These are phyloP conservation scores for Cephalopterus ornatus DNA, from an alignment of 2,113 vertebrate genomes.

Conservation along the genomic window DNA sequence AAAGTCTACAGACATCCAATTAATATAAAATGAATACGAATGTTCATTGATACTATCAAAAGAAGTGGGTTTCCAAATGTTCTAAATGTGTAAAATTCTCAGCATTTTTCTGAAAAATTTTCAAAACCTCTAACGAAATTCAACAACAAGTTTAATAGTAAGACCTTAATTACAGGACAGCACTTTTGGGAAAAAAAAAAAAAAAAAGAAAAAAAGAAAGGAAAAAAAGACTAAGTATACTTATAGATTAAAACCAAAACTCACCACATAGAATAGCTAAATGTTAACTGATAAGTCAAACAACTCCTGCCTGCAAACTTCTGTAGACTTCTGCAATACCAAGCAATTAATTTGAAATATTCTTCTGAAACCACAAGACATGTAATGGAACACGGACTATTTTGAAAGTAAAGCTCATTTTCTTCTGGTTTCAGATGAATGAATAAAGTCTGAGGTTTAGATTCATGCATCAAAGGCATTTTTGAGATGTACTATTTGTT, in stretches of 20 bases:
- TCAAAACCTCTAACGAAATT: not conserved
- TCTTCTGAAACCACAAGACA: not conserved
- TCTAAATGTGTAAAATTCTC: not conserved
- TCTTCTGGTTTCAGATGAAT: not conserved
- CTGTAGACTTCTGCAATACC: not conserved
- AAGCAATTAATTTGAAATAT: not conserved
- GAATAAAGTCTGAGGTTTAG: not conserved
- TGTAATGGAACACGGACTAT: not conserved
- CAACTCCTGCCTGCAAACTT: not conserved
- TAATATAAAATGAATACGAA: not conserved
- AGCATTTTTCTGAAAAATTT: not conserved
- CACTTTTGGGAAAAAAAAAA: not conserved
- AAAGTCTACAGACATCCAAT: not conserved
- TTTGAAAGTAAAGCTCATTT: not conserved
- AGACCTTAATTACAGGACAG: not conserved
- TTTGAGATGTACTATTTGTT: not conserved
- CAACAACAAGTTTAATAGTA: not conserved
- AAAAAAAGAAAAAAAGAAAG: not conserved
- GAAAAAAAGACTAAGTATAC: not conserved
- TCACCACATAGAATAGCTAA: not conserved
- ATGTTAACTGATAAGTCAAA: not conserved
- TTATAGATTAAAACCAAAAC: not conserved
- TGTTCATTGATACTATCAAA: not conserved
- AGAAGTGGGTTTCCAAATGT: not conserved
- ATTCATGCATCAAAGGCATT: accelerated